Base-by-base conservation (phyloP, 2,113 vertebrate genomes). In the Rhineura floridana region DNA sequence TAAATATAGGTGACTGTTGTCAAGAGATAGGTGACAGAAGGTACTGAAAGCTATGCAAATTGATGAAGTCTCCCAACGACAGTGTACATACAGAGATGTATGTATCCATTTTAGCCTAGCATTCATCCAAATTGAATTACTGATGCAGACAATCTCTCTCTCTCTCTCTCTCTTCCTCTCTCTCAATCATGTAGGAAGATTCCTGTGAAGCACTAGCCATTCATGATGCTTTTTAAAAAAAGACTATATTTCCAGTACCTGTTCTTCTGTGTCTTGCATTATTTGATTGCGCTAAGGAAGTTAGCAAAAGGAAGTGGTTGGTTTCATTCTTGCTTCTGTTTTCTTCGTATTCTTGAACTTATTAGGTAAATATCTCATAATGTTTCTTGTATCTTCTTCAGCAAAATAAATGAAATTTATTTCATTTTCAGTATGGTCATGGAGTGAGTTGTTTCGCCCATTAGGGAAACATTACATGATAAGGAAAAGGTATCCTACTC, bases 261-360 rank as follows among this genome's bases (percentile, higher is more conserved):
- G 77, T 39, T 88, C 42, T 62, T 10, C 3, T 87, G 39, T 75
- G 52, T 25, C 19, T 72, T 59, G n/a, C 52, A 46, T n/a, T 69
- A 33, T 21, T 28, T 55, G 17, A 11, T 76, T 83, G n/a, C 13
- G 50, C n/a, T 39, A 76, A 83, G 80, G 80, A 76, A 65, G 52
- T 25, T 88, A 59, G 23, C 55, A 88, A 83, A 88, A 88, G 87
- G 87, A 88, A 83, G 80, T 88, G 87, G 80, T 67, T 83, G 52
- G 70, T 75, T 65, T 83, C 80, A 83, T 48, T 30, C 44, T 67
- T 36, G 17, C 28, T 69, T 48, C 25, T 21, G 11, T 75, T 85
- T 85, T 55, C 84, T 85, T 85, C 21, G 19, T 13, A 48, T 36
- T 25, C 36, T 87, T 63, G 50, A 19, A 36, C 8, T 39, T 80